Percentiles rank a stretch among this genome's conserved stretches.
These are phyloP conservation scores for Athene cunicularia DNA, from an alignment of 2,113 vertebrate genomes.

Conservation along the genomic window DNA sequence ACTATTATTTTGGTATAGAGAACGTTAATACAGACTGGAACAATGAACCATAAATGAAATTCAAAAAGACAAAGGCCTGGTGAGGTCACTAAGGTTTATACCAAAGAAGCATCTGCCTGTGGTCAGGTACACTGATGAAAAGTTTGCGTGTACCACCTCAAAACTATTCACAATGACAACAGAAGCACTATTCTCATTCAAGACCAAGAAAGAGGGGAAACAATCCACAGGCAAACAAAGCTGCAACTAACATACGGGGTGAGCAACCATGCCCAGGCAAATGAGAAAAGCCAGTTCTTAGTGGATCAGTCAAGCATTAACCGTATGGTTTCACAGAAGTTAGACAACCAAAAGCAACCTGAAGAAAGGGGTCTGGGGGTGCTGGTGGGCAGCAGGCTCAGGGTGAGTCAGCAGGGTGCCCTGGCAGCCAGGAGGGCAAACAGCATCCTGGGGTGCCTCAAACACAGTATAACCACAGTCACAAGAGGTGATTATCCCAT, in stretches of 20 bases:
- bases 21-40: neutral
- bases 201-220: neutral
- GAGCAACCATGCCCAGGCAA: neutral
- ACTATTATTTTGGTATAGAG: neutral
- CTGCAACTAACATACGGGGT: neutral
- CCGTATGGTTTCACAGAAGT: neutral
- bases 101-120: conserved; percentile 2
- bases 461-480: too few species aligned
- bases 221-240: neutral
- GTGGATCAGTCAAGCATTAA: neutral
- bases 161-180: neutral
- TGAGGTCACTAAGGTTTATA: neutral
- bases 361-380: neutral
- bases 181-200: neutral
- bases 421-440: neutral
- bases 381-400: neutral
- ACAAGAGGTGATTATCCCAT: neutral
- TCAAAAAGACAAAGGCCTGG: neutral
- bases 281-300: neutral
- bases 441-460: too few species aligned
- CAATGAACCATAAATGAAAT: neutral
- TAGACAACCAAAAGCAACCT: neutral
- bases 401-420: accelerated
- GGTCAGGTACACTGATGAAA: neutral
- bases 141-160: neutral